These are phyloP conservation scores for Ophion ellenae DNA, from an alignment of 2,888 invertebrate species.

Conservation along the genomic window DNA sequence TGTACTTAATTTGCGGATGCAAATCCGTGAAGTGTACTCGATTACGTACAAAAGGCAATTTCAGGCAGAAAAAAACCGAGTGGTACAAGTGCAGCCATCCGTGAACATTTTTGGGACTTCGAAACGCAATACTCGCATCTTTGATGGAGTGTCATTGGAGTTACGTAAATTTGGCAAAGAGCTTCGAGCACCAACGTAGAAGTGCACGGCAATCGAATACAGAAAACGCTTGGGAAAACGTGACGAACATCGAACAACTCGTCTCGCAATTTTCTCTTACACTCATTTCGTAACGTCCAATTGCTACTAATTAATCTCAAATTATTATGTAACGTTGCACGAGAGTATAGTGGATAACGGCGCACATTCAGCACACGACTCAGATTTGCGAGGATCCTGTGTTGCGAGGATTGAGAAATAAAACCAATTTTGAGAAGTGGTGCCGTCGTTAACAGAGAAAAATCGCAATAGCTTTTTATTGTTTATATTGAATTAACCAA, in stretches of 20 bases:
- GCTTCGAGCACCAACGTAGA: not conserved
- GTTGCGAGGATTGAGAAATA: no score
- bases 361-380: not conserved
- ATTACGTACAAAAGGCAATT: not conserved
- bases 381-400: not conserved
- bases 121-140: not conserved
- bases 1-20: no score
- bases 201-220: not conserved
- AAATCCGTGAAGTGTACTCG: not conserved
- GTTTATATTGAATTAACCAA: no score
- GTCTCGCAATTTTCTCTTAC: not conserved
- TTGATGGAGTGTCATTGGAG: not conserved
- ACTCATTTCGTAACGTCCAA: not conserved
- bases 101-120: not conserved
- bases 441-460: no score
- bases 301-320: not conserved
- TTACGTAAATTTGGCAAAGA: not conserved
- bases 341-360: not conserved
- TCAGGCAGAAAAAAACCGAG: not conserved
- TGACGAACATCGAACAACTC: not conserved
- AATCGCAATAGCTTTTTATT: no score
- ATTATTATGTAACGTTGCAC: conserved; percentile 2
- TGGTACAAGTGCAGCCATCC: not conserved
- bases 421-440: no score
- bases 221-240: not conserved